A percentile compares a stretch with the other conserved stretches of the same genome.
These are phyloP conservation scores for Pseudococcus viburni DNA, from an alignment of 2,888 invertebrate species.

Conservation along the genomic window DNA sequence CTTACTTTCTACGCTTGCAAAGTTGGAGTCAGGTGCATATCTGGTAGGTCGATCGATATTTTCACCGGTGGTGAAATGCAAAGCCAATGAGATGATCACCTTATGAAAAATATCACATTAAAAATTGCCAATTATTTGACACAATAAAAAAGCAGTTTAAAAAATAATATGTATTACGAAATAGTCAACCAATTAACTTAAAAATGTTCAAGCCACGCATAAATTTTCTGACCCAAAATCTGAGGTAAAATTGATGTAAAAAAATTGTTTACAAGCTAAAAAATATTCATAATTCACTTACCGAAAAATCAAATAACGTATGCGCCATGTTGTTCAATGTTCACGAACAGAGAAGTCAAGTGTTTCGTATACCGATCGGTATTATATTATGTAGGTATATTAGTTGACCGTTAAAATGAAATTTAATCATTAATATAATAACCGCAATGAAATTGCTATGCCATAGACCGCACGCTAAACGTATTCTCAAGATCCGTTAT, in stretches of 20 bases:
- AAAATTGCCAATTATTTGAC: neutral
- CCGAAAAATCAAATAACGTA: constrained; percentile 43
- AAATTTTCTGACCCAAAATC: neutral
- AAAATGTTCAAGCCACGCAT: neutral
- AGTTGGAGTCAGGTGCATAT: constrained; percentile 12
- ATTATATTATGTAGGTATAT: constrained; percentile 49
- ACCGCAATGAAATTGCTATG: constrained; percentile 46
- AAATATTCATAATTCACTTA: constrained; percentile 4
- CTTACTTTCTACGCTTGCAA: constrained; percentile 41
- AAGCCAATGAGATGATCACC: neutral
- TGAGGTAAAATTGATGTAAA: neutral
- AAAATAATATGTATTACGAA: neutral
- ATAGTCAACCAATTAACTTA: neutral
- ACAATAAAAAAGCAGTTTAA: neutral
- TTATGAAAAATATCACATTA: neutral
- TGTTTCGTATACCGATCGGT: constrained; percentile 37
- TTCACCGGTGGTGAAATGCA: constrained; percentile 6
- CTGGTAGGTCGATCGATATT: constrained; percentile 34
- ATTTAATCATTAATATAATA: constrained; percentile 55
- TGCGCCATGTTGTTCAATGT: neutral
- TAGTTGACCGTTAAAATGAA: constrained; percentile 45
- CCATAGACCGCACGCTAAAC: constrained; percentile 36
- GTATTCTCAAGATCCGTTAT: constrained; percentile 13
- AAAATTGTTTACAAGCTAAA: neutral
- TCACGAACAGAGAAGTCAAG: constrained; percentile 26